Conservation (phyloP, 2,888 invertebrate genomes). For the Hesperia comma region DNA sequence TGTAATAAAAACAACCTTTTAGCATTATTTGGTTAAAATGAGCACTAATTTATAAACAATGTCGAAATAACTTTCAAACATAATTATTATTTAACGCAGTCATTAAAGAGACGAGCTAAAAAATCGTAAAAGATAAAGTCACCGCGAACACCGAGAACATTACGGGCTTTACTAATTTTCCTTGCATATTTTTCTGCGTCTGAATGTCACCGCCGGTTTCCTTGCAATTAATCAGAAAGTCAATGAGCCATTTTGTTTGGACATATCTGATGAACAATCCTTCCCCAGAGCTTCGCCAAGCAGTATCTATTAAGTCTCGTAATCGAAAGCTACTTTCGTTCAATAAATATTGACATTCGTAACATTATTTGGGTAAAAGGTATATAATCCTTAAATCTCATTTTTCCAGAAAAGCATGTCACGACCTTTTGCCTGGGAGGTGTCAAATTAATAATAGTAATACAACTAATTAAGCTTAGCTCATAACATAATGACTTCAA, state of each 20-base stretch:
- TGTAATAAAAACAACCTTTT: neutral
- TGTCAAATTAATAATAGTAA: too few species aligned
- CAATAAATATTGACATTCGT: constrained; percentile 28
- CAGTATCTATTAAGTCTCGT: constrained; percentile 33
- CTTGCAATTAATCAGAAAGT: constrained; percentile 80
- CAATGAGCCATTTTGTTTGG: constrained; percentile 82
- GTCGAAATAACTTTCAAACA: neutral
- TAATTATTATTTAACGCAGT: constrained; percentile 4
- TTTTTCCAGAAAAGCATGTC: too few species aligned
- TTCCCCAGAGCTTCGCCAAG: constrained; percentile 67
- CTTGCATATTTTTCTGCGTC: constrained; percentile 61
- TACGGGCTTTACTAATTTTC: constrained; percentile 38
- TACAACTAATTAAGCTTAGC: too few species aligned
- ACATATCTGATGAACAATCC: constrained; percentile 77
- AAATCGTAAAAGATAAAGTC: constrained; percentile 14
- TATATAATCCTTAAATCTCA: too few species aligned
- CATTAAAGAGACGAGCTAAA: constrained; percentile 28
- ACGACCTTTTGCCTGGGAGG: too few species aligned
- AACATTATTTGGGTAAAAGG: neutral
- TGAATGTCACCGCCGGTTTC: constrained; percentile 74
- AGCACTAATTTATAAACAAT: neutral
- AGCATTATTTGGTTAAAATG: neutral
- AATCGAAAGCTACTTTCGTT: constrained; percentile 32
- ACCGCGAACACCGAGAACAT: constrained; percentile 22
- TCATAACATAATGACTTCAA: too few species aligned